Evolutionary conservation across 1,140 invertebrate species (phyloP), one percentile per base, ranked within the genome.

Genomic region (Lepidurus couesii): DNA sequence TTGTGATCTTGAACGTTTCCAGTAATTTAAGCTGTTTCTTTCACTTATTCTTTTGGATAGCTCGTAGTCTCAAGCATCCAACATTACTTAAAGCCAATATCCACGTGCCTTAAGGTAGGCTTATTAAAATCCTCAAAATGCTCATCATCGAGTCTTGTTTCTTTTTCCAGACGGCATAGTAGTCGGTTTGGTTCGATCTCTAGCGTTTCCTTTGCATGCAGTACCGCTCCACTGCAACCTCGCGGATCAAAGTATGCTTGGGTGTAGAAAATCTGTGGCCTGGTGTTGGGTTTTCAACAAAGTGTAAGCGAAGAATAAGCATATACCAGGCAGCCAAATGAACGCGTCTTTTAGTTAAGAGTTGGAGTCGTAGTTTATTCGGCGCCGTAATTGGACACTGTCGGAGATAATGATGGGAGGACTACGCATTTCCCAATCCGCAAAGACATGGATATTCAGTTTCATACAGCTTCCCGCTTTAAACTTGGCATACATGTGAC

Each of bases 371-470:
- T 65, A 65, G 53, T 65, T 65, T 65, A 65, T 65, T 47, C 53
- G 16, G 53, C 53, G 53, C 53, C 53, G 53, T 65, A 65, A 65
- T 65, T 13, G 53, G 53, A 65, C 53, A 65, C 53, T 65, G 53
- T 65, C 7, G 21, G 53, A 65, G 13, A 65, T 65, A 65, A 65
- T 65, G 53, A 3, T 10, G 10, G 45, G 9, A 21, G 53, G 9
- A 65, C 6, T 65, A 21, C 53, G 53, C 53, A 21, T 65, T 65
- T 65, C 53, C 13, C 53, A 65, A 65, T 65, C 53, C 53, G 53
- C n/a, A n/a, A 34, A 9, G 53, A 16, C 9, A 21, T 5, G 53
- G 53, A 65, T 65, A n/a, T 65, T 65, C 4, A 34, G 53, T 65
- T 65, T 65, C 53, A 65, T 65, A 65, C 16, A 65, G 9, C 53